phyloP scores from a whole-genome alignment of 2,888 invertebrate species.

The Neocrepidodera transversa region DNA sequence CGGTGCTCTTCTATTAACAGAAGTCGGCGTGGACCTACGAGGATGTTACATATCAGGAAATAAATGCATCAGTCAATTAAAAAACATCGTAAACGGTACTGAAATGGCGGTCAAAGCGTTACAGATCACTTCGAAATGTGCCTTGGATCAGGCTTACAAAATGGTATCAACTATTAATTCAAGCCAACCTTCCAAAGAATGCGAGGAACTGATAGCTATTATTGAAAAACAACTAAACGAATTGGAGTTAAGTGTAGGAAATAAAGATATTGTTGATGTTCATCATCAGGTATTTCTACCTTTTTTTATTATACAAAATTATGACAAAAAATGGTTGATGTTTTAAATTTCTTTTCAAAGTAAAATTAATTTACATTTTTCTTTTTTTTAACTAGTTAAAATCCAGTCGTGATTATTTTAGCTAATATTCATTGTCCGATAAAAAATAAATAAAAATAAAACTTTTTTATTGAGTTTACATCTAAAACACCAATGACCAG shows the following conservation, averaged over 20 bases:
- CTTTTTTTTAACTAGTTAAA: no score
- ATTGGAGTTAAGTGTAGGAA: conserved; percentile 5
- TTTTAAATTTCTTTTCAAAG: no score
- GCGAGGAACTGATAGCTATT: conserved; percentile 16
- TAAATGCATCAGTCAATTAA: conserved; percentile 57
- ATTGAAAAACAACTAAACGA: conserved; percentile 14
- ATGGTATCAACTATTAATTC: conserved; percentile 43
- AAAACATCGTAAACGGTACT: conserved; percentile 54
- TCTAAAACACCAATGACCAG: no score
- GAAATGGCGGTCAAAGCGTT: conserved; percentile 55
- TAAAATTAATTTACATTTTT: no score
- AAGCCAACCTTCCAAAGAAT: conserved; percentile 22
- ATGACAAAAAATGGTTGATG: no score
- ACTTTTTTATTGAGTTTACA: no score
- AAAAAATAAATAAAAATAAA: no score
- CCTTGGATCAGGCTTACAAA: conserved; percentile 55
- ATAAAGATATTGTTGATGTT: neutral
- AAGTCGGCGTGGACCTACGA: conserved; percentile 59
- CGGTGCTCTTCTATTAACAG: conserved; percentile 54
- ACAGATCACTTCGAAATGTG: conserved; percentile 53
- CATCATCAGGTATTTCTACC: conserved; percentile 14
- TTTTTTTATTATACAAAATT: no score
- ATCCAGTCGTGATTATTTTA: no score
- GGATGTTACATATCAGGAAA: conserved; percentile 56
- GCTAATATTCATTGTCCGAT: no score